phyloP scores from a whole-genome alignment of 2,797 vertebrate genomes.

The Poeciliopsis turneri region DNA sequence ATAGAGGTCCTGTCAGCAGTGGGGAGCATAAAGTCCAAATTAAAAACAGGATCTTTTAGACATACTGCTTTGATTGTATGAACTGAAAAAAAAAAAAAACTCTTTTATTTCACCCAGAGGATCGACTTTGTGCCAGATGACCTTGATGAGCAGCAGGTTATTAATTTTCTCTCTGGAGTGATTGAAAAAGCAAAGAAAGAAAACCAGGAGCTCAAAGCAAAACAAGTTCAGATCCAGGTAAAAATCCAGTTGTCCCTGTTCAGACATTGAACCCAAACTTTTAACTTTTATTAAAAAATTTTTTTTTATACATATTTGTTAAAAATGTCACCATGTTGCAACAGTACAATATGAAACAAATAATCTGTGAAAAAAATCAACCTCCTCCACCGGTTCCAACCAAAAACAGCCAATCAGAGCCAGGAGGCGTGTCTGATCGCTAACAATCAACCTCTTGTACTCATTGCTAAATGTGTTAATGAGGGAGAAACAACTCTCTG shows the following conservation, averaged over 20 bases:
- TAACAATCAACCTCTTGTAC: too few relatives aligned
- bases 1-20: background rate
- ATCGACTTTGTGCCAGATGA: constrained; percentile 44
- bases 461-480: too few relatives aligned
- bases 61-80: background rate
- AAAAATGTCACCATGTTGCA: too few relatives aligned
- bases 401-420: too few relatives aligned
- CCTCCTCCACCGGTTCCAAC: too few relatives aligned
- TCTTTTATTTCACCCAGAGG: constrained; percentile 6
- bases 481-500: too few relatives aligned
- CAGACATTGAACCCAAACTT: background rate
- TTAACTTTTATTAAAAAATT: too few relatives aligned
- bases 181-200: constrained; percentile 76
- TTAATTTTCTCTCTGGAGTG: constrained; percentile 63
- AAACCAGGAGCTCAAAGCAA: constrained; percentile 74
- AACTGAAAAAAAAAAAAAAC: background rate
- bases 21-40: background rate
- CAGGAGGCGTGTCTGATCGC: too few relatives aligned
- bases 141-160: constrained; percentile 55
- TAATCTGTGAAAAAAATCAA: too few relatives aligned
- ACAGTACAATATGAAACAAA: too few relatives aligned
- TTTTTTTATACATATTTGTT: too few relatives aligned
- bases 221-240: constrained; percentile 78
- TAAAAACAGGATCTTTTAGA: background rate
- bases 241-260: background rate